phyloP scores from a whole-genome alignment of 2,113 vertebrate genomes.

The Salvelinus namaycush region DNA sequence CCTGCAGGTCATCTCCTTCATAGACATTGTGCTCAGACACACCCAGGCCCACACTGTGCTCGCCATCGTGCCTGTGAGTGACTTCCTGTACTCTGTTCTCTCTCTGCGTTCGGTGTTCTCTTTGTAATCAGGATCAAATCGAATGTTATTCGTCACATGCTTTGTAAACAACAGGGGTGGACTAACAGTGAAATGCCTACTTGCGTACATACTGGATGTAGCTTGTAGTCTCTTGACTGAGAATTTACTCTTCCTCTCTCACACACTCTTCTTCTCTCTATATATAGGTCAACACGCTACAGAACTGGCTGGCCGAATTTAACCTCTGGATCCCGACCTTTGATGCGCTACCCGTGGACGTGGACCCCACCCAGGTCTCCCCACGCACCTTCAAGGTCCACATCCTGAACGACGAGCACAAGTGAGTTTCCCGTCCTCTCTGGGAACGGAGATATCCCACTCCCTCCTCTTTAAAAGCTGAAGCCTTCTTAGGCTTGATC shows the following conservation, averaged over 20 bases:
- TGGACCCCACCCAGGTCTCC: conserved; percentile 75
- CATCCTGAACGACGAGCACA: conserved; percentile 96
- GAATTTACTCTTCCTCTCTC: conserved; percentile 7
- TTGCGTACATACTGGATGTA: not conserved
- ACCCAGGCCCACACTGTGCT: conserved; percentile 94
- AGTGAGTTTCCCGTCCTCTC: conserved; percentile 67
- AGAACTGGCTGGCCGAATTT: conserved; percentile 97
- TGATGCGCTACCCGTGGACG: conserved; percentile 81
- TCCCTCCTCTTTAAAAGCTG: not conserved
- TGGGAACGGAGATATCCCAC: not conserved
- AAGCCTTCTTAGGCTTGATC: too few species aligned
- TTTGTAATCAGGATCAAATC: not conserved
- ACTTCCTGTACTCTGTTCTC: not conserved
- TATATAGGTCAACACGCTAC: conserved; percentile 91
- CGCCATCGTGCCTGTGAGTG: conserved; percentile 95
- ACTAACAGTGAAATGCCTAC: too few species aligned
- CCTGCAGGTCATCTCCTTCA: conserved; percentile 95
- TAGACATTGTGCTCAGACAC: conserved; percentile 91
- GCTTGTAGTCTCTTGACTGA: conserved; percentile 3
- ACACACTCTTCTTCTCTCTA: not conserved
- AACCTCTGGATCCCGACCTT: conserved; percentile 90
- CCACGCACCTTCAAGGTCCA: conserved; percentile 93
- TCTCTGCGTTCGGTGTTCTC: not conserved
- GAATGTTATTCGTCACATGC: too few species aligned
- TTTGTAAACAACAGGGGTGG: too few species aligned